Conservation (phyloP, 2,888 invertebrate species). For the Leptodirus hochenwartii region DNA sequence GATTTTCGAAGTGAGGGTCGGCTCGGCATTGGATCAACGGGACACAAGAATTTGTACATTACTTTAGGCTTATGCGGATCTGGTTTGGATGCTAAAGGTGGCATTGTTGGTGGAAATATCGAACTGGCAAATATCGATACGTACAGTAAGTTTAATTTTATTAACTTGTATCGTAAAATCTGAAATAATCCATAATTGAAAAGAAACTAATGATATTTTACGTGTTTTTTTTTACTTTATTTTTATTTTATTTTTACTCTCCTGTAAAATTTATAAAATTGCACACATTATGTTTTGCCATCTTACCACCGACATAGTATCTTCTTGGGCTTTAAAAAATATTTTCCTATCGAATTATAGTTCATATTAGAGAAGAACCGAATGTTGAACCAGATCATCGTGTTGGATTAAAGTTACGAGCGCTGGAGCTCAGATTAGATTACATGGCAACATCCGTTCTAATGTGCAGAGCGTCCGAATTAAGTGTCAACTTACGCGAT, state of each 20-base stretch:
- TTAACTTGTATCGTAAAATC: no score
- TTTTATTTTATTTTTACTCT: constrained; percentile 6
- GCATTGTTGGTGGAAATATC: constrained; percentile 93
- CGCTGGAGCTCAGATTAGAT: constrained; percentile 79
- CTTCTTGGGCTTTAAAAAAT: no score
- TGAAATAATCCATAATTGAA: no score
- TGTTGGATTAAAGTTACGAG: constrained; percentile 61
- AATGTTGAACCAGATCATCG: constrained; percentile 80
- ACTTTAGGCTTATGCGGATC: constrained; percentile 78
- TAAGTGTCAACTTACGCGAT: constrained; percentile 65
- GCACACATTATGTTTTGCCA: neutral
- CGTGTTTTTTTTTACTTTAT: constrained; percentile 2
- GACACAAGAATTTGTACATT: constrained; percentile 83
- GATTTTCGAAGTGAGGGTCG: constrained; percentile 85
- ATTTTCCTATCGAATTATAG: constrained; percentile 35
- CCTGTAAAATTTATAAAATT: neutral
- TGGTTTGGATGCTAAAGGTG: constrained; percentile 87
- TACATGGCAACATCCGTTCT: constrained; percentile 97
- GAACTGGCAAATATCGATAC: constrained; percentile 79
- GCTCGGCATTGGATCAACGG: constrained; percentile 82
- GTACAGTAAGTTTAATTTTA: constrained; percentile 36
- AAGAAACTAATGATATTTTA: constrained; percentile 3
- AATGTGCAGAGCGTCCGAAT: constrained; percentile 72
- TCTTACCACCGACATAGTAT: no score
- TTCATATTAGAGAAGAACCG: constrained; percentile 78